Percentiles rank a stretch among this genome's conserved stretches.
Conservation (phyloP, 2,888 invertebrate genomes). For the Drosophila helvetica region DNA sequence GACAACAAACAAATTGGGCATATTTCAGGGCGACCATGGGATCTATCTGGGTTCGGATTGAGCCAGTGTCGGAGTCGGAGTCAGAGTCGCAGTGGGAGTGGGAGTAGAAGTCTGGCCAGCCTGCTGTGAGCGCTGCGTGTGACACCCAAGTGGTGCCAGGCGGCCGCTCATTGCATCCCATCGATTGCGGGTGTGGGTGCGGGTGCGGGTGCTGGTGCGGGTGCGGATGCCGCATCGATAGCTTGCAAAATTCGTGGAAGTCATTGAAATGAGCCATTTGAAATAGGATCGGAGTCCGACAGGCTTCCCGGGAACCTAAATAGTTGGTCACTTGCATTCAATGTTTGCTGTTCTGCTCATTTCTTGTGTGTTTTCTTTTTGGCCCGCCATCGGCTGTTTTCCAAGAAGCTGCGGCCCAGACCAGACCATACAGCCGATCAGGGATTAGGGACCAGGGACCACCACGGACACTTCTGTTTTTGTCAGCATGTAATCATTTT, state of each 20-base stretch:
- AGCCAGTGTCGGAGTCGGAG: neutral
- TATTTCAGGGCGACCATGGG: conserved; percentile 21
- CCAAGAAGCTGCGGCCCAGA: conserved; percentile 9
- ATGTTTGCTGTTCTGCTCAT: neutral
- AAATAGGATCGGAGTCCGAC: conserved; percentile 57
- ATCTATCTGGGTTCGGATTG: conserved; percentile 11
- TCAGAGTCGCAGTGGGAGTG: neutral
- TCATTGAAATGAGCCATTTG: conserved; percentile 68
- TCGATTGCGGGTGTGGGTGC: conserved; percentile 7
- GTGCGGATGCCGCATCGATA: conserved; percentile 43
- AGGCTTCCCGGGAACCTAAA: conserved; percentile 18
- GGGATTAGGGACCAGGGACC: conserved; percentile 24
- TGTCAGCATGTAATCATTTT: conserved; percentile 69
- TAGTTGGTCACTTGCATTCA: conserved; percentile 29
- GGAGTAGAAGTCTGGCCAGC: conserved; percentile 13
- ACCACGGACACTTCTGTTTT: conserved; percentile 38
- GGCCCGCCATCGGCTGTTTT: conserved; percentile 31
- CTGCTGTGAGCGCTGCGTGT: conserved; percentile 39
- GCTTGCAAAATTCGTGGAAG: conserved; percentile 72
- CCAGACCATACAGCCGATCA: neutral
- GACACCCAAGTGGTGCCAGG: conserved; percentile 30
- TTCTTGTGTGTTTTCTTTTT: conserved; percentile 10
- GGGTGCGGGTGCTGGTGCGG: conserved; percentile 1
- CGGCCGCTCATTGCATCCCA: neutral
- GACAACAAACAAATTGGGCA: conserved; percentile 53